Conservation (phyloP, 1,140 invertebrate genomes). For the Gryllus bimaculatus region DNA sequence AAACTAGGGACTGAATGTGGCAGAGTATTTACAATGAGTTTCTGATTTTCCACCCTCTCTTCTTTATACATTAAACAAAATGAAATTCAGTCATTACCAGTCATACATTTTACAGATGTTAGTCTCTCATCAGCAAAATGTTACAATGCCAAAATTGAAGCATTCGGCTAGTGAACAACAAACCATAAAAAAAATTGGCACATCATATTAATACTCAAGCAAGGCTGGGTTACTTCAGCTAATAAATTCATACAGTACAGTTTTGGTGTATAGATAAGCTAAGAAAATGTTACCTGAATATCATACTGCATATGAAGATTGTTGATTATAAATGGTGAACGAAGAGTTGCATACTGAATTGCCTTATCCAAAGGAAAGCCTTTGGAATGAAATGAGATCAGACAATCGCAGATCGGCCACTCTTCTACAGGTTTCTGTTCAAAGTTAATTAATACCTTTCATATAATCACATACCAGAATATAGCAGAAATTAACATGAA, state of each 20-base stretch:
- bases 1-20: too few relatives aligned
- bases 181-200: too few relatives aligned
- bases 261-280: neutral
- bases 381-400: constrained; percentile 98
- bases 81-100: too few relatives aligned
- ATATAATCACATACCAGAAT: constrained; percentile 58
- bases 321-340: constrained; percentile 96
- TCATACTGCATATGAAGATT: constrained; percentile 98
- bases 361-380: constrained; percentile 95
- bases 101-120: too few relatives aligned
- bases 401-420: constrained; percentile 95
- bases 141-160: too few relatives aligned
- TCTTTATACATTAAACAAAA: too few relatives aligned
- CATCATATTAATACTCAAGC: neutral
- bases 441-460: constrained; percentile 51
- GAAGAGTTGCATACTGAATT: constrained; percentile 88
- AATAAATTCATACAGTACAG: neutral
- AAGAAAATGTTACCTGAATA: constrained; percentile 55
- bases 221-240: neutral
- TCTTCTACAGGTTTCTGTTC: constrained; percentile 85
- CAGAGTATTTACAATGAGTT: too few relatives aligned
- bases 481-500: too few relatives aligned
- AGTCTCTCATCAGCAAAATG: too few relatives aligned
- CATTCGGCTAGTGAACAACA: too few relatives aligned
- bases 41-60: too few relatives aligned